Base-by-base conservation (phyloP, 2,888 invertebrate species). In the Piscicola geometra region DNA sequence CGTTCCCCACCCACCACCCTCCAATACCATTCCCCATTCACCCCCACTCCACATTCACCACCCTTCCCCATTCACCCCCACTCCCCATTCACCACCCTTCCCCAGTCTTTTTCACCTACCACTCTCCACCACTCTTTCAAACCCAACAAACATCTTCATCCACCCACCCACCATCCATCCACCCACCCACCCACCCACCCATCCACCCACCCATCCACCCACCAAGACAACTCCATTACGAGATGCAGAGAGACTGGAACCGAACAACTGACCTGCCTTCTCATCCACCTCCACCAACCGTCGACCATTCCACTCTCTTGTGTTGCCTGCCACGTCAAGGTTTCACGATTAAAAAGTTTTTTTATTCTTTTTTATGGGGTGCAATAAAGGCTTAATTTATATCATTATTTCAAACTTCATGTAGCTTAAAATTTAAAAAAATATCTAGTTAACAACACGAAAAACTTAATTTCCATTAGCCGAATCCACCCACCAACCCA, bases 251-350 rank as follows among this genome's bases (percentile, higher is more conserved):
- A 56, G 60, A 56, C n/a, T 25, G 60, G n/a, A 18, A 18, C 60
- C 60, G 25, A 56, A 56, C 3, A 56, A n/a, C 60, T 56, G 60
- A n/a, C n/a, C 60, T 25, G 25, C 60, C 25, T 56, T 56, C 21
- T 56, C 60, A 56, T 56, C n/a, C 60, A 56, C 60, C 25, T 56
- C 60, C 60, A 56, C 60, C 60, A 56, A 3, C 12, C 60, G 21
- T 15, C 60, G 21, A 18, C 60, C 60, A 56, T 56, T 25, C 60
- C 60, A 56, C 60, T 56, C 60, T 21, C 25, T 18, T 56, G 5
- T 56, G 60, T 56, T 56, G 60, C 60, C 60, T 56, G 21, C 25
- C 25, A n/a, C 25, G n/a, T 25, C n/a, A n/a, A n/a, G n/a, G n/a
- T n/a, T n/a, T n/a, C n/a, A n/a, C n/a, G n/a, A n/a, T n/a, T n/a